phyloP scores from a whole-genome alignment of 2,113 vertebrate species.

The Ailurus styani region DNA sequence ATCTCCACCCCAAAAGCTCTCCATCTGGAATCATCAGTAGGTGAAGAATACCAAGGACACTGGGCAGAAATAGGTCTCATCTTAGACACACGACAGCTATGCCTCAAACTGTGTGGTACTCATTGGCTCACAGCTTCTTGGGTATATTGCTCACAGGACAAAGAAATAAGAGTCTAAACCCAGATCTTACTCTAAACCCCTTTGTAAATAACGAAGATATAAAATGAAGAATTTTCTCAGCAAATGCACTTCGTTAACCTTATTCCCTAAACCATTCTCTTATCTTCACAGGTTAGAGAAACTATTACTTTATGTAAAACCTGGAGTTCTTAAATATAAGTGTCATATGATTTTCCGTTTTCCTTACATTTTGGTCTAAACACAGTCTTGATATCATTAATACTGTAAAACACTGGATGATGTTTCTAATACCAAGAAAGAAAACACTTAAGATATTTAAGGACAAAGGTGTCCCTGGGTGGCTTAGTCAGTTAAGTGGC shows the following conservation, averaged over 20 bases:
- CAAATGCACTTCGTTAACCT: not conserved
- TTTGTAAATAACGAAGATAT: not conserved
- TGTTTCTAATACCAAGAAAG: not conserved
- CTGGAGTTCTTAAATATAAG: not conserved
- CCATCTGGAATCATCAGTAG: not conserved
- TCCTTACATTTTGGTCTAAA: not conserved
- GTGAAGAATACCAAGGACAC: not conserved
- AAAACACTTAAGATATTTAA: not conserved
- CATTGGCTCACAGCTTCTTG: not conserved
- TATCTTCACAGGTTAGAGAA: not conserved
- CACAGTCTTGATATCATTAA: not conserved
- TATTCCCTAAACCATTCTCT: not conserved
- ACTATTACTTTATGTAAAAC: not conserved
- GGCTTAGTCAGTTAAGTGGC: not conserved
- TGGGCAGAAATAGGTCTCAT: not conserved
- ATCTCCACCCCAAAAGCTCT: not conserved
- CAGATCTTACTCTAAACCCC: not conserved
- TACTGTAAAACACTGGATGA: not conserved
- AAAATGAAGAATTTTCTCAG: not conserved
- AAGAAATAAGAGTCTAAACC: not conserved
- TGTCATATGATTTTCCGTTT: not conserved
- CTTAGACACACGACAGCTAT: not conserved
- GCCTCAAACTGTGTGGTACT: not conserved
- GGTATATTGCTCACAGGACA: not conserved
- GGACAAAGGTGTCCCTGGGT: not conserved